Conservation (phyloP, 1,140 invertebrate genomes). For the Nasonia longicornis region DNA sequence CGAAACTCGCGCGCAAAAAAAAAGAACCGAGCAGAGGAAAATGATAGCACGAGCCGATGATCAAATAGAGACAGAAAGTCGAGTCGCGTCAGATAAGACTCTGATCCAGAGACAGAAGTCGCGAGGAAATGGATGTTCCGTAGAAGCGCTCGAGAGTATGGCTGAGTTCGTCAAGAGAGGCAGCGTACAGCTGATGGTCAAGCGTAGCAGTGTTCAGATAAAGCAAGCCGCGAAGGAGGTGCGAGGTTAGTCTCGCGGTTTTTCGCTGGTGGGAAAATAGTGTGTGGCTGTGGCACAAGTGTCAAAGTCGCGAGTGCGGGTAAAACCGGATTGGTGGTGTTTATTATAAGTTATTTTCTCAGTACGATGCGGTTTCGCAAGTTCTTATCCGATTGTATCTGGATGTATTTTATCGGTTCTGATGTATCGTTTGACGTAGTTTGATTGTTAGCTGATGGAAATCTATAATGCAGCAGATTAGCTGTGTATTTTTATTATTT, state of each 20-base stretch:
- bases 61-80: slow-evolving; percentile 44
- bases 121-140: slow-evolving; percentile 4
- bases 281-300: no score
- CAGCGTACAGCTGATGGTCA: slow-evolving; percentile 62
- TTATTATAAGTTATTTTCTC: no score
- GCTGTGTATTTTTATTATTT: no score
- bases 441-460: no score
- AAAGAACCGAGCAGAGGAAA: slow-evolving; percentile 8
- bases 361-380: no score
- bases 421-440: no score
- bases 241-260: slow-evolving; percentile 62
- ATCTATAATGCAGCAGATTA: no score
- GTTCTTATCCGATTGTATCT: no score
- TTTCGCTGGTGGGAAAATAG: no score
- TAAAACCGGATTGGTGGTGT: no score
- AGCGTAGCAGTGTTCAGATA: slow-evolving; percentile 69
- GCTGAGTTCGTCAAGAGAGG: slow-evolving; percentile 63
- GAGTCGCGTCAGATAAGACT: slow-evolving; percentile 48
- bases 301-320: no score
- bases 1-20: not conserved
- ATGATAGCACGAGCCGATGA: slow-evolving; percentile 50
- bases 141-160: slow-evolving; percentile 53
- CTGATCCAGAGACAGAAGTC: not conserved
- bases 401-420: no score
- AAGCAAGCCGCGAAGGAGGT: slow-evolving; percentile 70